Evolutionary conservation across 2,113 vertebrate species (phyloP).

Genomic region (Chauna torquata): DNA sequence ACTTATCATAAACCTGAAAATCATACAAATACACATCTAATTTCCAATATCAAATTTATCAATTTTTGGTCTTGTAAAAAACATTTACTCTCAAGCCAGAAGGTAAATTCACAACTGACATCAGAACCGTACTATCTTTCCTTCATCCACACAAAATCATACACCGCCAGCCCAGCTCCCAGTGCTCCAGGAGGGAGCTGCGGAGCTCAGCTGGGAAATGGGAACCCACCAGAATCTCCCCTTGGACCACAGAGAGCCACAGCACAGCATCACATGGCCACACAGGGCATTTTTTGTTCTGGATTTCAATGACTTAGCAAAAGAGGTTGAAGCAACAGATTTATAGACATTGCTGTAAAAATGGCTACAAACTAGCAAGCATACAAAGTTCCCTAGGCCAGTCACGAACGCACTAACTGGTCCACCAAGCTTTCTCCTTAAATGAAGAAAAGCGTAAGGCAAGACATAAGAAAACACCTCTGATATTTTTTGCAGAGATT

Average conservation of each 20-base stretch:
- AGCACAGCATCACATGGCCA: background rate
- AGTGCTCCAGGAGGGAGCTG: background rate
- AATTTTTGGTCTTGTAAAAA: background rate
- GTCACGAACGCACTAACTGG: background rate
- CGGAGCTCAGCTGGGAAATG: background rate
- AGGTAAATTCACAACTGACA: background rate
- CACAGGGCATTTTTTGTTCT: background rate
- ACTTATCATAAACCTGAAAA: background rate
- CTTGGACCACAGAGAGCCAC: too few relatives aligned
- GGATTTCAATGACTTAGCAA: background rate
- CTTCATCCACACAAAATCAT: background rate
- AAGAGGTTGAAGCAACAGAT: background rate
- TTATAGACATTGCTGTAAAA: background rate
- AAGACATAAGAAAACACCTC: background rate
- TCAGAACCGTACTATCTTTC: background rate
- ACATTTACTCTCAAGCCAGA: background rate
- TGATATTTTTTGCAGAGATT: background rate
- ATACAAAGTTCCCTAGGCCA: background rate
- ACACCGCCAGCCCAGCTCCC: background rate
- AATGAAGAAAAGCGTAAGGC: background rate
- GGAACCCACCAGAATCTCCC: background rate
- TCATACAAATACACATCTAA: background rate
- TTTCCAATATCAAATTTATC: background rate
- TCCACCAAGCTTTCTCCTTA: background rate
- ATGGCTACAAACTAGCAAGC: background rate